Evolutionary conservation across 1,140 invertebrate genomes (phyloP).

Genomic region (Listronotus oregonensis): DNA sequence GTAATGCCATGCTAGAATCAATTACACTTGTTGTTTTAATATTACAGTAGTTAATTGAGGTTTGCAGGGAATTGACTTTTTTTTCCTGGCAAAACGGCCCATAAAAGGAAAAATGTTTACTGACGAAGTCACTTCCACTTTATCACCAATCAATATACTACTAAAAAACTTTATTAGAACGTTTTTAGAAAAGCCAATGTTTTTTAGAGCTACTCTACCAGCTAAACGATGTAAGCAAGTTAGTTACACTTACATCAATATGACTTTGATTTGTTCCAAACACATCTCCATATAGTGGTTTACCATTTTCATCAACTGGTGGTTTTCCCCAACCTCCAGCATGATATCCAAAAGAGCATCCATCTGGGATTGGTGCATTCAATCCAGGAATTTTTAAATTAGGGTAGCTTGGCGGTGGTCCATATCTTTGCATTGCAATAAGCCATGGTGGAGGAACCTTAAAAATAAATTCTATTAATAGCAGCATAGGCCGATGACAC

Average conservation of each 20-base stretch:
- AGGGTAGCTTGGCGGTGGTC: conserved; percentile 98
- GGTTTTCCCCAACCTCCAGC: conserved; percentile 99
- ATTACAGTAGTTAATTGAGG: no score
- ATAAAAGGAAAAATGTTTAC: no score
- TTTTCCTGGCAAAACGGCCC: no score
- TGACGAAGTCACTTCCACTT: no score
- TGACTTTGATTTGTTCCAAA: conserved; percentile 79
- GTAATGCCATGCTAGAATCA: no score
- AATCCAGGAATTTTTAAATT: conserved; percentile 96
- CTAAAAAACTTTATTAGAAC: no score
- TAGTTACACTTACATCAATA: conserved; percentile 62
- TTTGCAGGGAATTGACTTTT: no score
- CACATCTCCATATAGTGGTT: conserved; percentile 98
- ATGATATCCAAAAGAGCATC: conserved; percentile 98
- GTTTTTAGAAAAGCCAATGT: no score
- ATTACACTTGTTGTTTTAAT: no score
- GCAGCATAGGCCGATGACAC: background rate
- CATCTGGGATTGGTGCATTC: conserved; percentile 93
- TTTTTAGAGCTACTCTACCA: no score
- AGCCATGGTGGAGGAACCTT: conserved; percentile 94
- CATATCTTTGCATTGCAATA: conserved; percentile 99
- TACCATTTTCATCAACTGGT: conserved; percentile 97
- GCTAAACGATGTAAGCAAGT: background rate
- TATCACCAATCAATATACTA: no score
- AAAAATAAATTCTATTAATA: conserved; percentile 1